Evolutionary conservation across 2,797 vertebrate genomes (phyloP).

Genomic region (Platyrinchus mystaceus): DNA sequence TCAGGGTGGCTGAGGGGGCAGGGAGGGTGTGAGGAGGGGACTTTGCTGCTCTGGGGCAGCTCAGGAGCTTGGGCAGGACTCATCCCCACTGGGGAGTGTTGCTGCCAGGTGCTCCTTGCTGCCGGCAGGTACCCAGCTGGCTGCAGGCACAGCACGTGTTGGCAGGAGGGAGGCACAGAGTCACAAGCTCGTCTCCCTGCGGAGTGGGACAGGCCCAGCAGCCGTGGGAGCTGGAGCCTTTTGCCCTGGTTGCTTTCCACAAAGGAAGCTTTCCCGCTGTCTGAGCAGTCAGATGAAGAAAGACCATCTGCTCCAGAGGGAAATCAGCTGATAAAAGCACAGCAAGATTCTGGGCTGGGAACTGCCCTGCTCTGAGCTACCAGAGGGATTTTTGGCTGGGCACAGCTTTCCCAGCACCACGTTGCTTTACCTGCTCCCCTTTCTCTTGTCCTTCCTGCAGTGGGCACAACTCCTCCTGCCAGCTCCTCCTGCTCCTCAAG

Average conservation of each 20-base stretch:
- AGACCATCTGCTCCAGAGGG: background rate
- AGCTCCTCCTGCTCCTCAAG: background rate
- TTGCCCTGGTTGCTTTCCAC: background rate
- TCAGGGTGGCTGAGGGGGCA: background rate
- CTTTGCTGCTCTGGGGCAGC: background rate
- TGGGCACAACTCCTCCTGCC: background rate
- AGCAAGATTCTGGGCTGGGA: background rate
- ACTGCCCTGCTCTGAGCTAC: background rate
- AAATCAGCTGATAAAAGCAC: background rate
- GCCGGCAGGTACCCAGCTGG: background rate
- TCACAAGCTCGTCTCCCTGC: background rate
- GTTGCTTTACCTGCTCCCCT: background rate
- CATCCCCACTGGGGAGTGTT: fast-evolving
- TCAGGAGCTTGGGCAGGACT: background rate
- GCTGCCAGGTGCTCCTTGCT: background rate
- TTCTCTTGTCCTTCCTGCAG: background rate
- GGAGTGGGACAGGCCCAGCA: fast-evolving
- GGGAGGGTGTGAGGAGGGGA: background rate
- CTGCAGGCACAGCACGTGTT: fast-evolving
- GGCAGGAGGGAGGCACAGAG: background rate
- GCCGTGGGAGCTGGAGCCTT: background rate
- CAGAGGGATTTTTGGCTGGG: background rate
- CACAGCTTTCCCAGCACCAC: background rate
- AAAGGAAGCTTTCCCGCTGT: background rate
- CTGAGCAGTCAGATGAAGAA: background rate